Percentiles rank a stretch among this genome's conserved stretches.
These are phyloP conservation scores for Daboia siamensis DNA, from an alignment of 2,113 vertebrate species.

Conservation along the genomic window DNA sequence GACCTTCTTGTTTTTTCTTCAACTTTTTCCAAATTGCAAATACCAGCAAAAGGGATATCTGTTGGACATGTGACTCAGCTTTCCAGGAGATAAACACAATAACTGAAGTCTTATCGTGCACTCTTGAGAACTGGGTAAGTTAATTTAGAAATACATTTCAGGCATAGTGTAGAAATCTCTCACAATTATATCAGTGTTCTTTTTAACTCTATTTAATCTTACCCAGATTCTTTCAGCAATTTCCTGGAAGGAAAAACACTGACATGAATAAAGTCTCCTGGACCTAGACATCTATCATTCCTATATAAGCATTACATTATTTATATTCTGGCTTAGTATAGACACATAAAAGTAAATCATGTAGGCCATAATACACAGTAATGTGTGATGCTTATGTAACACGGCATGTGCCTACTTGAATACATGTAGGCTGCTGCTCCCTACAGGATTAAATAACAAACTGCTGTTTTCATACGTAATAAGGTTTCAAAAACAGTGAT, in stretches of 20 bases:
- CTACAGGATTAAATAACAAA: neutral
- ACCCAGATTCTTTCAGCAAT: neutral
- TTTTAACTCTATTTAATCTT: neutral
- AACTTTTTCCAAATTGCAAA: neutral
- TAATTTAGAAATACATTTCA: neutral
- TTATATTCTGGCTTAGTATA: neutral
- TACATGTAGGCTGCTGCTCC: neutral
- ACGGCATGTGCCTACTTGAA: neutral
- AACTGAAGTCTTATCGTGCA: neutral
- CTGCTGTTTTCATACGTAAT: neutral
- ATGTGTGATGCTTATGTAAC: neutral
- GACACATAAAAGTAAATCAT: neutral
- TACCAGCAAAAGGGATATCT: neutral
- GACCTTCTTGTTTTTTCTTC: neutral
- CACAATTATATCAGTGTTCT: neutral
- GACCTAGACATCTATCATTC: neutral
- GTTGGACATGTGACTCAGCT: neutral
- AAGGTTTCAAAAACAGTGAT: neutral
- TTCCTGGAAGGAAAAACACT: neutral
- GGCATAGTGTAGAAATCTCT: neutral
- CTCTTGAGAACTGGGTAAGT: neutral
- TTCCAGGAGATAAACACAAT: neutral
- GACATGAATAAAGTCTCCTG: neutral
- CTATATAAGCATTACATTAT: neutral
- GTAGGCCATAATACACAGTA: neutral